A percentile compares a stretch with the other conserved stretches of the same genome.
Conservation (phyloP, 2,888 invertebrate genomes). For the Phengaris arion region DNA sequence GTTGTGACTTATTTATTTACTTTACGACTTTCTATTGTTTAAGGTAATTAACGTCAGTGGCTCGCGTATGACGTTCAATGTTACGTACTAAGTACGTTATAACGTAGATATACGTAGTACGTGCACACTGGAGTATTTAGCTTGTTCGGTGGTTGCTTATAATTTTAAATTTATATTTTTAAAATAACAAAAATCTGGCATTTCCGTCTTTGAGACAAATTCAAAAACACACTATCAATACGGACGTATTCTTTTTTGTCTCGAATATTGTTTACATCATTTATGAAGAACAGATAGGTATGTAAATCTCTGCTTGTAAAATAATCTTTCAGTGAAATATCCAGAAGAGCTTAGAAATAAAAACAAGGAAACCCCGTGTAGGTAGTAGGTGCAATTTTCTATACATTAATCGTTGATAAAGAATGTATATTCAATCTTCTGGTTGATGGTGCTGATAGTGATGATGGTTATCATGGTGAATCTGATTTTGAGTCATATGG, state of each 20-base stretch:
- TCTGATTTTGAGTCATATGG: slow-evolving; percentile 7
- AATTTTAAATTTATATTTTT: no score
- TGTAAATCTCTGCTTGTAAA: no score
- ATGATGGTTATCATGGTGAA: neutral
- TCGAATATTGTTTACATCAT: no score
- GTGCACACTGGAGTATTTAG: no score
- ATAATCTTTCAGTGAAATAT: neutral
- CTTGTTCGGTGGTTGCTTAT: no score
- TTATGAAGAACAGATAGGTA: no score
- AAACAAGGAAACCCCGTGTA: neutral
- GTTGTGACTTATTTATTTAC: slow-evolving; percentile 19
- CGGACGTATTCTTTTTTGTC: no score
- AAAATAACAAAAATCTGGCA: no score
- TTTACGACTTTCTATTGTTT: slow-evolving; percentile 22
- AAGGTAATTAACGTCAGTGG: slow-evolving; percentile 3
- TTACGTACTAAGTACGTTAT: neutral
- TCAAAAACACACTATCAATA: no score
- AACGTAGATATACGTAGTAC: neutral
- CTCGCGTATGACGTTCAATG: neutral
- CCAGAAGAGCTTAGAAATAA: neutral
- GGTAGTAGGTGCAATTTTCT: neutral
- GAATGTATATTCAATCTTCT: neutral
- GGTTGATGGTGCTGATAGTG: no score
- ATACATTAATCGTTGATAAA: neutral
- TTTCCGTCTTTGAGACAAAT: no score